These are phyloP conservation scores for Noturus placidus DNA, from an alignment of 2,113 vertebrate genomes.

Conservation along the genomic window DNA sequence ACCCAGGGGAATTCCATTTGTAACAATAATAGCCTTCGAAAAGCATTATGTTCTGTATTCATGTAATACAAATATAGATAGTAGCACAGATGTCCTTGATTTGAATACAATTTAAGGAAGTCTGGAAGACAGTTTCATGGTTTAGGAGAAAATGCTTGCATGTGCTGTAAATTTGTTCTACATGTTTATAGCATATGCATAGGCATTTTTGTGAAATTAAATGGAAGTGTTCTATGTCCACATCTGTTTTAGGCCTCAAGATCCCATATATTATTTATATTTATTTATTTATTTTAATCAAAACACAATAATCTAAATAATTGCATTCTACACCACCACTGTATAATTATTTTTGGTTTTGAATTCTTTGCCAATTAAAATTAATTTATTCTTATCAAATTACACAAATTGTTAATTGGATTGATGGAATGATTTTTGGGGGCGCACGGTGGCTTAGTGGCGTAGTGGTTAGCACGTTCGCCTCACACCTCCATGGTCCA, in stretches of 20 bases:
- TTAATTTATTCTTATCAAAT: background rate
- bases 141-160: conserved; percentile 19
- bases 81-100: background rate
- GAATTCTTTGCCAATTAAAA: background rate
- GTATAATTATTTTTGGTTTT: background rate
- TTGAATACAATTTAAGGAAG: conserved; percentile 38
- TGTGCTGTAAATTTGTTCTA: background rate
- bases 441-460: no score
- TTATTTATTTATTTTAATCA: background rate
- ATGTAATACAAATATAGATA: background rate
- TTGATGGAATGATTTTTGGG: background rate
- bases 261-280: background rate
- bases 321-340: background rate
- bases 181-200: background rate
- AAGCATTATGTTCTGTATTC: background rate
- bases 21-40: background rate
- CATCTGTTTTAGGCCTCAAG: background rate
- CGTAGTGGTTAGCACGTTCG: no score
- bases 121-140: background rate
- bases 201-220: background rate
- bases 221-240: background rate
- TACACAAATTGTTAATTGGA: background rate
- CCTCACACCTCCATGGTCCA: no score
- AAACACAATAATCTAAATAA: background rate
- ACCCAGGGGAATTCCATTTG: conserved; percentile 16